phyloP scores from a whole-genome alignment of 2,797 vertebrate species.

The Dendrocincla fuliginosa region DNA sequence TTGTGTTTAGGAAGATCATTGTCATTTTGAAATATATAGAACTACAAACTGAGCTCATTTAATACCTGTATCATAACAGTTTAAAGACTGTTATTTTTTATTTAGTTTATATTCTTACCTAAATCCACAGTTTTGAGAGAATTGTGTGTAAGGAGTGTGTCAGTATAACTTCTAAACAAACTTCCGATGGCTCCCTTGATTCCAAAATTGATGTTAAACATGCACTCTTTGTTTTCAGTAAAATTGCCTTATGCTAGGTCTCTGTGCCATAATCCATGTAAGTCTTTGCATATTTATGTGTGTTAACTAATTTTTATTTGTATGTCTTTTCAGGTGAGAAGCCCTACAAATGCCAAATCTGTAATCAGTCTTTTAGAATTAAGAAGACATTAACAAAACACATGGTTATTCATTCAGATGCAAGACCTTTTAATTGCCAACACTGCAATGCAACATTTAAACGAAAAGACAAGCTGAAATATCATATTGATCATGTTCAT shows the following conservation, averaged over 20 bases:
- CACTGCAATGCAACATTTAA: constrained; percentile 97
- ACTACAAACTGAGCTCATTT: background rate
- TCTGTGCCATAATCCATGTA: background rate
- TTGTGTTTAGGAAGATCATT: background rate
- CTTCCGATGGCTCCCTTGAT: background rate
- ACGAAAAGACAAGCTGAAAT: constrained; percentile 97
- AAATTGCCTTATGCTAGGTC: background rate
- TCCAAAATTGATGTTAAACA: background rate
- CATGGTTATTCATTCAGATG: constrained; percentile 98
- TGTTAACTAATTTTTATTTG: background rate
- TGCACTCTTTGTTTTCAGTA: background rate
- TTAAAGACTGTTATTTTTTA: background rate
- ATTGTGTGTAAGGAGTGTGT: background rate
- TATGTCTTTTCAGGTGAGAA: constrained; percentile 87
- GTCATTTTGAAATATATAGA: background rate
- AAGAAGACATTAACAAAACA: constrained; percentile 99
- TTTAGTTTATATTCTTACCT: background rate
- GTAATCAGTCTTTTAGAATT: constrained; percentile 94
- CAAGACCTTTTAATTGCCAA: constrained; percentile 94
- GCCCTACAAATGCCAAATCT: constrained; percentile 94
- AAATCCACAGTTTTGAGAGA: background rate
- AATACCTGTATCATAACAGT: background rate
- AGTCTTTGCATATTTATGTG: background rate
- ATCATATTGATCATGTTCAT: constrained; percentile 96
- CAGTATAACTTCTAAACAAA: background rate